Percentiles rank a stretch among this genome's conserved stretches.
Conservation (phyloP, 2,888 invertebrate species). For the Globia sparganii region DNA sequence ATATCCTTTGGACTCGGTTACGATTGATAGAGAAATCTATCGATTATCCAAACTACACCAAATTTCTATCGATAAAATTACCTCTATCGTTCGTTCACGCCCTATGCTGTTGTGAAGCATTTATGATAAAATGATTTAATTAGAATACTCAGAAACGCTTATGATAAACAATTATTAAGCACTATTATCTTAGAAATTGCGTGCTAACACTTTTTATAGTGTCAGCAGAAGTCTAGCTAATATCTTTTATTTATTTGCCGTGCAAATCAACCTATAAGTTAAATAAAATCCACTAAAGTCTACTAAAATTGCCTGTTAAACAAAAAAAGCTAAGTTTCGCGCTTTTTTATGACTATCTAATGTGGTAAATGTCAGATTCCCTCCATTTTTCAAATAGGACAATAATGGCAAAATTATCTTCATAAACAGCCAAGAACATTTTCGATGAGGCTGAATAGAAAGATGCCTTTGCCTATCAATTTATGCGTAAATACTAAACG, state of each 20-base stretch:
- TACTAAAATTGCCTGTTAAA: neutral
- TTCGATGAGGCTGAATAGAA: slow-evolving; percentile 15
- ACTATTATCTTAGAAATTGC: slow-evolving; percentile 39
- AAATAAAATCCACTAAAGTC: neutral
- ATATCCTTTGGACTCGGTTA: neutral
- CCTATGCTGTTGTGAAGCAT: slow-evolving; percentile 40
- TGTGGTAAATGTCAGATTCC: neutral
- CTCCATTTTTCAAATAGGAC: neutral
- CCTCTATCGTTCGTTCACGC: slow-evolving; percentile 26
- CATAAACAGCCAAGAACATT: neutral
- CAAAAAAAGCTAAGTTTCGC: neutral
- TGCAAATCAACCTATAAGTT: neutral
- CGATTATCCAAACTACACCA: neutral
- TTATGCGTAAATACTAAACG: slow-evolving; percentile 54
- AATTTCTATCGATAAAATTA: neutral
- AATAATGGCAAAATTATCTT: neutral
- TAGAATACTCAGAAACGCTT: slow-evolving; percentile 23
- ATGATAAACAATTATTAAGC: slow-evolving; percentile 17
- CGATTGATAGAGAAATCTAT: neutral
- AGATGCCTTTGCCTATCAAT: slow-evolving; percentile 38
- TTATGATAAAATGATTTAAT: slow-evolving; percentile 40
- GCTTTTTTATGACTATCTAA: neutral
- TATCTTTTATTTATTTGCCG: neutral
- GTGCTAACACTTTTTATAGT: slow-evolving; percentile 3
- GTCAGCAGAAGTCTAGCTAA: neutral